These are phyloP conservation scores for Merodon equestris DNA, from an alignment of 2,888 invertebrate genomes.

Conservation along the genomic window DNA sequence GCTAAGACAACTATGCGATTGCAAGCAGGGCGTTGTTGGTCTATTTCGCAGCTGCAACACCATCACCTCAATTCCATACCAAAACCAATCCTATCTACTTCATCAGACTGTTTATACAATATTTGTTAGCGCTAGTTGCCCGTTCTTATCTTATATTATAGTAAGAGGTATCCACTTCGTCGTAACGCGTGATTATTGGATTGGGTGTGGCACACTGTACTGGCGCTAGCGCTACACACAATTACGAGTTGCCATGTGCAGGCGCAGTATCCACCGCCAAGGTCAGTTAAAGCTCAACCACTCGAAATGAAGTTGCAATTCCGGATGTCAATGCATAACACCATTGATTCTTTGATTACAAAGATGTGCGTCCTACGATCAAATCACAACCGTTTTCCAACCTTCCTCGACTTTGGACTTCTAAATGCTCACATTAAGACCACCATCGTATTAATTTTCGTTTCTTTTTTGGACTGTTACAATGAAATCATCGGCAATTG, in stretches of 20 bases:
- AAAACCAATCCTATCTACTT: conserved; percentile 64
- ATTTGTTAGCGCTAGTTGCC: conserved; percentile 44
- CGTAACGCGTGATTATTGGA: conserved; percentile 63
- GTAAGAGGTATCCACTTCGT: conserved; percentile 62
- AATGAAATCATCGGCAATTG: conserved; percentile 55
- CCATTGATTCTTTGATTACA: neutral
- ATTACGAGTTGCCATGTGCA: neutral
- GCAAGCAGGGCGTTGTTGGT: conserved; percentile 64
- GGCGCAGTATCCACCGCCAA: conserved; percentile 60
- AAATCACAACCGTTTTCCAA: conserved; percentile 53
- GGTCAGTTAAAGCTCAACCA: conserved; percentile 37
- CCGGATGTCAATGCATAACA: conserved; percentile 52
- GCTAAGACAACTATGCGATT: conserved; percentile 62
- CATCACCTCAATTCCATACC: conserved; percentile 59
- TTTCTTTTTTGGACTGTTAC: conserved; percentile 6
- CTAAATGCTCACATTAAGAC: conserved; percentile 51
- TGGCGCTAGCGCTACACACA: conserved; percentile 52
- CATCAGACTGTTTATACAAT: conserved; percentile 62
- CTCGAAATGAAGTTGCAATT: conserved; percentile 25
- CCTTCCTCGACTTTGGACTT: conserved; percentile 14
- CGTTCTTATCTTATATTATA: conserved; percentile 60
- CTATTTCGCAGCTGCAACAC: conserved; percentile 69
- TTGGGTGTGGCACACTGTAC: conserved; percentile 63
- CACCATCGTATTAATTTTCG: conserved; percentile 17
- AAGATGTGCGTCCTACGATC: conserved; percentile 47